Evolutionary conservation across 1,140 invertebrate species (phyloP).

Genomic region (Drosophila melanogaster): DNA sequence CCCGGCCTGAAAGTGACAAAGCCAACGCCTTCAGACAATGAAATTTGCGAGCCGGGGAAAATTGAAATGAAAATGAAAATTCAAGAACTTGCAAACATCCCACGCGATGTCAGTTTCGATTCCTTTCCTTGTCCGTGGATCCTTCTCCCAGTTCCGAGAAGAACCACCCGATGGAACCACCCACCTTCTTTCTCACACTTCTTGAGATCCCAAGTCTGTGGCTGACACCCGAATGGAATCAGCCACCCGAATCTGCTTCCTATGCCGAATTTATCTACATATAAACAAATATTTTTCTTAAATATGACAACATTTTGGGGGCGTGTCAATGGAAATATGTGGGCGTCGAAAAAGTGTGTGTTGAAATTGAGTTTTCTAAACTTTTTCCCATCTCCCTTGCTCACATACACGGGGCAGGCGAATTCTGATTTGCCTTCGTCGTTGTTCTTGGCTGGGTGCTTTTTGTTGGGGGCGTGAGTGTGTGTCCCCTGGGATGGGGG

Average conservation of each 20-base stretch:
- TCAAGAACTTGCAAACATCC: slow-evolving; percentile 73
- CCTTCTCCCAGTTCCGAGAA: slow-evolving; percentile 41
- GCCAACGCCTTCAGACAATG: slow-evolving; percentile 70
- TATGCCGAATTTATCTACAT: slow-evolving; percentile 68
- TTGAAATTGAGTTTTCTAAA: slow-evolving; percentile 79
- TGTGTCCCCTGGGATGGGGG: slow-evolving; percentile 22
- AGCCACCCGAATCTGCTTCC: slow-evolving; percentile 14
- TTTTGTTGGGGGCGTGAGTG: slow-evolving; percentile 20
- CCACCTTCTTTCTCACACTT: slow-evolving; percentile 27
- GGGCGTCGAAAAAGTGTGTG: slow-evolving; percentile 54
- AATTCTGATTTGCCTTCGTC: slow-evolving; percentile 56
- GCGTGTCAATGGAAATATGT: slow-evolving; percentile 58
- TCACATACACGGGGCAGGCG: slow-evolving; percentile 9
- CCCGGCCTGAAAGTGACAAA: slow-evolving; percentile 65
- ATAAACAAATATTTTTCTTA: slow-evolving; percentile 83
- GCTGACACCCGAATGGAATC: slow-evolving; percentile 64
- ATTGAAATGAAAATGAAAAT: slow-evolving; percentile 72
- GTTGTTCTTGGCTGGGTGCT: slow-evolving; percentile 32
- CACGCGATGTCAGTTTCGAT: slow-evolving; percentile 45
- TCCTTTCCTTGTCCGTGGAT: slow-evolving; percentile 21
- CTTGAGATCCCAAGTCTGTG: slow-evolving; percentile 43
- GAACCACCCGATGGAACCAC: slow-evolving; percentile 16
- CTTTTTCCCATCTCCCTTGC: slow-evolving; percentile 46
- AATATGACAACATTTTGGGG: slow-evolving; percentile 74
- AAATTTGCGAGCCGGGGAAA: slow-evolving; percentile 55